These are phyloP conservation scores for Oxyscelio sp. DNA, from an alignment of 2,888 invertebrate genomes.

Conservation along the genomic window DNA sequence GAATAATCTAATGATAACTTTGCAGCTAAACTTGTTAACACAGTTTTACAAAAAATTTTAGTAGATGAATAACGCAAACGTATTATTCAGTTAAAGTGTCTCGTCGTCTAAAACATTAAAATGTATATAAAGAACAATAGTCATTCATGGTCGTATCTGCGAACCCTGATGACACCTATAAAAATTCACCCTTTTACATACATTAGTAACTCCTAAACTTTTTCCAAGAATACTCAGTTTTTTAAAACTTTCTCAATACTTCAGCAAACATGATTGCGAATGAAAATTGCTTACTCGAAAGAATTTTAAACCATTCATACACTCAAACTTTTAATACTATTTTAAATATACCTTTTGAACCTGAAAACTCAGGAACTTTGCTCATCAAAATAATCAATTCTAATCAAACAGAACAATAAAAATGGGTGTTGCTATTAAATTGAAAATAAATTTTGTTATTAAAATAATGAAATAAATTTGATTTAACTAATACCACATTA, in stretches of 20 bases:
- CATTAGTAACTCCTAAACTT: constrained; percentile 9
- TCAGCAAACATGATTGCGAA: constrained; percentile 29
- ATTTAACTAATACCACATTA: no score
- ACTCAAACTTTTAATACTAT: constrained; percentile 6
- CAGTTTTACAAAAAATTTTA: no score
- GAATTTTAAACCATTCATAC: constrained; percentile 25
- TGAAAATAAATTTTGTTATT: no score
- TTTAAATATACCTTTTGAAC: not conserved
- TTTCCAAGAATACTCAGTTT: constrained; percentile 14
- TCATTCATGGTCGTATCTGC: not conserved
- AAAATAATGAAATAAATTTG: no score
- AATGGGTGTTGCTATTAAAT: no score
- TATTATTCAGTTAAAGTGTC: no score
- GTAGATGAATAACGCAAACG: no score
- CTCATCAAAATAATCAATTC: not conserved
- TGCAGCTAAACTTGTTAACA: no score
- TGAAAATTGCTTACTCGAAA: constrained; percentile 17
- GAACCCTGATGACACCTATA: not conserved
- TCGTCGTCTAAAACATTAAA: not conserved
- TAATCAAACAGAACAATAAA: no score
- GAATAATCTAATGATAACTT: no score
- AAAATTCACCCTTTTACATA: constrained; percentile 1
- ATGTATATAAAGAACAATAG: not conserved
- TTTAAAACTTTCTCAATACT: constrained; percentile 31
- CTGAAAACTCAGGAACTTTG: not conserved